Percentiles rank a stretch among this genome's conserved stretches.
These are phyloP conservation scores for Apostichopus japonicus DNA, from an alignment of 35 echinoderm and acorn worm species.

Conservation along the genomic window DNA sequence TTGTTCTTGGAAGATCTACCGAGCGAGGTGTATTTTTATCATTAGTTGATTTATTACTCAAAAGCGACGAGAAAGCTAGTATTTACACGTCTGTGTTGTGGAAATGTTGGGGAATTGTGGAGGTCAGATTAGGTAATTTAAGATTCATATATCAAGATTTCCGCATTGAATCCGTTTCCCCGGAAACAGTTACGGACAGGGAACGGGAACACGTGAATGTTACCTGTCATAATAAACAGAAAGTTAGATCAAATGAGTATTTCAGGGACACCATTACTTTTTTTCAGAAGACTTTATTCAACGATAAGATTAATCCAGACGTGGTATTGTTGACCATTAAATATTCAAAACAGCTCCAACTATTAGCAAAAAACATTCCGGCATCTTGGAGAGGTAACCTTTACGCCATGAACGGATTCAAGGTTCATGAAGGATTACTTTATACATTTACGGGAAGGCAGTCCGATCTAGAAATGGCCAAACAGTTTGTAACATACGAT, in stretches of 20 bases:
- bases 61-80: conserved; percentile 4
- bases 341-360: neutral
- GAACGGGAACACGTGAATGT: neutral
- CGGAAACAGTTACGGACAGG: no score
- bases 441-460: neutral
- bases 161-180: neutral
- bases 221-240: conserved; percentile 26
- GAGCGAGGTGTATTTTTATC: conserved; percentile 35
- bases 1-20: conserved; percentile 32
- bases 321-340: neutral
- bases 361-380: neutral
- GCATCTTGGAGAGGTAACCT: conserved; percentile 9
- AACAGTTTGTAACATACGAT: neutral
- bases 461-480: neutral
- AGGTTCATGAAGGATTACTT: neutral
- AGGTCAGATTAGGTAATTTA: conserved; percentile 15
- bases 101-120: conserved; percentile 30
- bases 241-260: neutral
- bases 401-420: conserved; percentile 20
- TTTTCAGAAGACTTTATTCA: conserved; percentile 7
- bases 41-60: neutral
- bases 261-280: conserved; percentile 7
- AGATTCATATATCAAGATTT: conserved; percentile 48
- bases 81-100: neutral
- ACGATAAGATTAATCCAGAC: neutral